Percentiles rank a stretch among this genome's conserved stretches.
Evolutionary conservation across 1,140 invertebrate genomes (phyloP).

Genomic region (Drosophila nigrodunni): DNA sequence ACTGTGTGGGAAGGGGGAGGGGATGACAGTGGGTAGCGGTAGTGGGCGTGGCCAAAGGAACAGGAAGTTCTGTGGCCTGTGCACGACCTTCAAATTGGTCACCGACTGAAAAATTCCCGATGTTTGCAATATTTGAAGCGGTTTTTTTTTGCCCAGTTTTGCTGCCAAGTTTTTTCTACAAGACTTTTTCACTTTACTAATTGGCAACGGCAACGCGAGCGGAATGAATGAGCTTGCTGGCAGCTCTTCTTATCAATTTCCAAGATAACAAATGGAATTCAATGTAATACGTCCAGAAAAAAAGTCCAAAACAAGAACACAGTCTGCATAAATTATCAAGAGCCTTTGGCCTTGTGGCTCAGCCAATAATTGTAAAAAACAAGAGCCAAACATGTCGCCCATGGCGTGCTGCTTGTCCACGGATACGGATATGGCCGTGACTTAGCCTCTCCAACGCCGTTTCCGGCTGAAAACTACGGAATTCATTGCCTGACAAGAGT

Average conservation of each 20-base stretch:
- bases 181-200: slow-evolving; percentile 35
- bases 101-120: neutral
- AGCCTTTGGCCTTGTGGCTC: slow-evolving; percentile 25
- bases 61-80: neutral
- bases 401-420: slow-evolving; percentile 24
- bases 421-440: neutral
- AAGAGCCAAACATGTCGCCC: slow-evolving; percentile 35
- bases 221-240: neutral
- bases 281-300: slow-evolving; percentile 39
- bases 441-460: too few species aligned
- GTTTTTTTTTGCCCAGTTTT: slow-evolving; percentile 7
- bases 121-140: slow-evolving; percentile 6
- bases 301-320: neutral
- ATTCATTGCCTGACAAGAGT: slow-evolving; percentile 15
- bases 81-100: slow-evolving; percentile 3
- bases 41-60: neutral
- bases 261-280: slow-evolving; percentile 5
- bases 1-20: neutral
- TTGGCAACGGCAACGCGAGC: slow-evolving; percentile 14
- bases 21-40: neutral
- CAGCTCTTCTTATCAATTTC: neutral
- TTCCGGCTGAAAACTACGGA: neutral
- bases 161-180: slow-evolving; percentile 32
- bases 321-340: slow-evolving; percentile 66
- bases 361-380: slow-evolving; percentile 43